Base-by-base conservation (phyloP, 2,797 vertebrate species). In the Kryptopterus vitreolus region DNA sequence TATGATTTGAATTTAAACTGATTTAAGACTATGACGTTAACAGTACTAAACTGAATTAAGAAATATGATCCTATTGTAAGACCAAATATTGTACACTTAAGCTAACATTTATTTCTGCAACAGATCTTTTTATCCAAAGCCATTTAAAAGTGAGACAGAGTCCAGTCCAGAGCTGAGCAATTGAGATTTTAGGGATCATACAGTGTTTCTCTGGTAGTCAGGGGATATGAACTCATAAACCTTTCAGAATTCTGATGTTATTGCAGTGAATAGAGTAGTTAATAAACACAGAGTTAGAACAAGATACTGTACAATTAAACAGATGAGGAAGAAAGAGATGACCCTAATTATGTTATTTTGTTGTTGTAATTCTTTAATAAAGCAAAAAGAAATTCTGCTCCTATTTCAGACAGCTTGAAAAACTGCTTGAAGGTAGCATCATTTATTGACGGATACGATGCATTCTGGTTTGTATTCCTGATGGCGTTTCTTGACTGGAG, bases 381-480 rank as follows among this genome's bases (percentile, higher is more conserved):
- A 6, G 12, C 26, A 58, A 73, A 24, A 43, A 13, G 24, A 43
- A 3, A 57, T 22, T 38, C 71, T 73, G 33, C 16, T 73, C 6
- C 35, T 1, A 38, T 73, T 58, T 58, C 29, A 11, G 33, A 74
- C 18, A n/a, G 55, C 9, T 38, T 24, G 1, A 18, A 57, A 38
- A 38, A 53, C 35, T 57, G 70, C 50, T 53, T 53, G 18, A 33
- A 20, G 62, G 13, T 16, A 73, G 31, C 1, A 38, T 73, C 31
- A 38, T 57, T 73, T 57, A 58, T 43, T 74, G 53, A 74, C 71
- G 43, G 84, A 81, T 76, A 46, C 78, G 82, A 86, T 79, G 81
- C 82, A 50, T 55, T 24, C 43, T 87, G 89, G 86, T 91, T 88
- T 89, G 87, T 88, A 86, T 91, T 91, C 86, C 76, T 88, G 79